Evolutionary conservation across 2,888 invertebrate species (phyloP), one percentile per base, ranked within the genome.

Genomic region (Tiliacea aurago): DNA sequence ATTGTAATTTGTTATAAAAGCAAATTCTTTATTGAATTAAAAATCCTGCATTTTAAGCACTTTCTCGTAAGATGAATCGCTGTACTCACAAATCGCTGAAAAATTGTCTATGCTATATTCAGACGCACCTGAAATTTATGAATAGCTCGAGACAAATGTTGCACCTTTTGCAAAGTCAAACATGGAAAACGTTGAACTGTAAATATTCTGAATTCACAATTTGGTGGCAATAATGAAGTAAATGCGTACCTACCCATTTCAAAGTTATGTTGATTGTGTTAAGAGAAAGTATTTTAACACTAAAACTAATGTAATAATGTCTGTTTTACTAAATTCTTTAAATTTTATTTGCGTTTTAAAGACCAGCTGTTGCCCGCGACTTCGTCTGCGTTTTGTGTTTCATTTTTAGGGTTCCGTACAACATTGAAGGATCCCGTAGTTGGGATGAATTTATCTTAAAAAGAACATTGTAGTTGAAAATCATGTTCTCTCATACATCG

Each of bases 111-210:
- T 41, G 28, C n/a, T 59, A 63, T 20, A 47, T 80, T 78, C 70
- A 58, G 62, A 49, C 62, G 62, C 43, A 81, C 37, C 76, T 80
- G 33, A 76, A 76, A 56, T 71, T 56, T 68, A 80, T 53, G 72
- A 81, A 65, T 81, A 65, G 56, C 65, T 58, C 11, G 51, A 81
- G 65, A 77, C 45, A 73, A 80, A 80, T 81, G 72, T 58, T 66
- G 72, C 78, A 73, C 78, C 66, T 77, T 80, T 77, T 61, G 28
- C 80, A 81, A 81, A 77, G 80, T 80, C 82, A 77, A 55, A 76
- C 53, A 62, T 37, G 43, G 49, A 64, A 81, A 28, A 69, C 73
- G 45, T 77, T 80, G 66, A 81, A 68, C 63, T 70, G 55, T 78
- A 56, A 51, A 78, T 69, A 55, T 70, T 70, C 61, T 1, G 43